Conservation (phyloP, 2,888 invertebrate genomes). For the Anaspis maculata region DNA sequence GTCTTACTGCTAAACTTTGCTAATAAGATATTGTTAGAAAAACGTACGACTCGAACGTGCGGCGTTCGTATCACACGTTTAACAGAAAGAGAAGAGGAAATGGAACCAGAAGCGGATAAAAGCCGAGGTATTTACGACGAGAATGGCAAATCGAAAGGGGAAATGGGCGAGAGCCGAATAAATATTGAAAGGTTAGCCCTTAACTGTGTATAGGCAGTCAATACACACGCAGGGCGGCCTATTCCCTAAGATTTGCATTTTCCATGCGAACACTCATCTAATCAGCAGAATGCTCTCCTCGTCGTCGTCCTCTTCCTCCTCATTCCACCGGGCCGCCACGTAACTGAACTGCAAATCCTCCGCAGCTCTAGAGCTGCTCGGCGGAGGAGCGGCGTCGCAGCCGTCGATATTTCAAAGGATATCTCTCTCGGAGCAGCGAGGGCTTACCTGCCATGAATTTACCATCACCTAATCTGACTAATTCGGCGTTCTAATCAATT, state of each 20-base stretch:
- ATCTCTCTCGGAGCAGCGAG: constrained; percentile 2
- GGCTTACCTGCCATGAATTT: constrained; percentile 8
- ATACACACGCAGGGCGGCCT: constrained; percentile 10
- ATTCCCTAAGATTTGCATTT: constrained; percentile 19
- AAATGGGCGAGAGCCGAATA: constrained; percentile 24
- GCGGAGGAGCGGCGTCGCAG: too few relatives aligned
- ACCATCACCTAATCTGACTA: too few relatives aligned
- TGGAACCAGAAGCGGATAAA: constrained; percentile 23
- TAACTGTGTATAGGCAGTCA: constrained; percentile 13
- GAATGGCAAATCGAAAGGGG: constrained; percentile 26
- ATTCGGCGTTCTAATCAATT: too few relatives aligned
- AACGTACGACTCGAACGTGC: constrained; percentile 26
- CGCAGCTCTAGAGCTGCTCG: too few relatives aligned
- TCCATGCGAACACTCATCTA: constrained; percentile 18
- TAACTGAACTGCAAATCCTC: constrained; percentile 8
- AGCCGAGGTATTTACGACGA: constrained; percentile 25
- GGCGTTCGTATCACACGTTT: constrained; percentile 25
- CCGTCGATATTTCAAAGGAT: constrained; percentile 4
- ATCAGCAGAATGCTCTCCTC: constrained; percentile 14
- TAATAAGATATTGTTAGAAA: constrained; percentile 29
- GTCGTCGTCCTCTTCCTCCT: too few relatives aligned
- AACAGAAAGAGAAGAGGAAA: constrained; percentile 22
- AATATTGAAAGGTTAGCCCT: constrained; percentile 27
- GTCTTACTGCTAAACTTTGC: constrained; percentile 21
- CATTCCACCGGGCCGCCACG: too few relatives aligned